phyloP scores from a whole-genome alignment of 2,113 vertebrate genomes.

The Pholis gunnellus region DNA sequence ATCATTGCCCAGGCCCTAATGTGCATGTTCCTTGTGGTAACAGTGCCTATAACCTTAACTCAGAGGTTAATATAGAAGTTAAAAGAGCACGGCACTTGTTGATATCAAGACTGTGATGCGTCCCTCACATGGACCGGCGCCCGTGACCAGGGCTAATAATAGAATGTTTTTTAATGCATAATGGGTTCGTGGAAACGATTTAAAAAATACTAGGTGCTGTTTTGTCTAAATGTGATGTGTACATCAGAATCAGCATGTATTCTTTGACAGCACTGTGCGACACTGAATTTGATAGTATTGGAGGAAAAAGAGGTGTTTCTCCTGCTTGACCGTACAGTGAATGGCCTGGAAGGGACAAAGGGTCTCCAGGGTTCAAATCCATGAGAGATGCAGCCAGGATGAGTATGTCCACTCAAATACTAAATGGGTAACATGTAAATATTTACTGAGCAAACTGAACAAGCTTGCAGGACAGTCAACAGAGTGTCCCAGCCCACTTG shows the following conservation, averaged over 20 bases:
- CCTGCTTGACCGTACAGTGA: constrained; percentile 14
- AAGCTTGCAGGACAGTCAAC: constrained; percentile 51
- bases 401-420: constrained; percentile 37
- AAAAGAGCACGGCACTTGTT: constrained; percentile 18
- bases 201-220: constrained; percentile 39
- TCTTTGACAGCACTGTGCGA: not conserved
- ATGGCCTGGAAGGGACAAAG: constrained; percentile 55
- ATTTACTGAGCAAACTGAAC: constrained; percentile 66
- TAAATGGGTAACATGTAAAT: constrained; percentile 68
- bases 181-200: constrained; percentile 48
- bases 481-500: constrained; percentile 12
- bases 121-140: constrained; percentile 6
- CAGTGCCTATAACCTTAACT: constrained; percentile 38
- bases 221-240: not conserved
- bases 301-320: constrained; percentile 11
- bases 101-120: constrained; percentile 20
- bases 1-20: constrained; percentile 18
- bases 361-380: constrained; percentile 54
- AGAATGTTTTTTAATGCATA: constrained; percentile 42
- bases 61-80: not conserved
- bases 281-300: not conserved
- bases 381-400: constrained; percentile 32
- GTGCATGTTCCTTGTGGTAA: constrained; percentile 8
- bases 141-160: constrained; percentile 47
- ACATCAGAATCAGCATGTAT: not conserved